Evolutionary conservation across 1,140 invertebrate species (phyloP).

Genomic region (Glossosoma conforme): DNA sequence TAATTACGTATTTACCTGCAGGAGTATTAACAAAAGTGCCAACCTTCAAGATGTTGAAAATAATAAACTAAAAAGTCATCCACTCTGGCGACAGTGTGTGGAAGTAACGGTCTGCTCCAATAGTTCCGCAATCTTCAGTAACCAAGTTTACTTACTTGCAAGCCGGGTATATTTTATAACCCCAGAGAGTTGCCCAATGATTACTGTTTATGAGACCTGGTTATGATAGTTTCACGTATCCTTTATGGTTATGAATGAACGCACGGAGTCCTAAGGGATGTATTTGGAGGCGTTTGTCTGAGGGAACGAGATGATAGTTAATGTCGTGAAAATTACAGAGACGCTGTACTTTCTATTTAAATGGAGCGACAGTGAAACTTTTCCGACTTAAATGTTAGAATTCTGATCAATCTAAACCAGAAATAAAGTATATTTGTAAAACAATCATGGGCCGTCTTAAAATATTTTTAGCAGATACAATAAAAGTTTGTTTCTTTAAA

Average conservation of each 20-base stretch:
- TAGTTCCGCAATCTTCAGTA: conserved; percentile 8
- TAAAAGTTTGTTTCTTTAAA: too few relatives aligned
- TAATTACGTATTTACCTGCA: too few relatives aligned
- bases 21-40: too few relatives aligned
- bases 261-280: conserved; percentile 16
- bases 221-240: conserved; percentile 29
- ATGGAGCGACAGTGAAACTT: too few relatives aligned
- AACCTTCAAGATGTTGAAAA: too few relatives aligned
- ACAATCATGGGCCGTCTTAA: too few relatives aligned
- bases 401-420: too few relatives aligned
- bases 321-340: conserved; percentile 16
- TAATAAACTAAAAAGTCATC: neutral
- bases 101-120: neutral
- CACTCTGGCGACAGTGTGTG: conserved; percentile 1
- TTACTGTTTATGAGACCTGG: conserved; percentile 28
- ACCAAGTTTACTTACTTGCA: conserved; percentile 8
- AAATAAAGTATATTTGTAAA: too few relatives aligned
- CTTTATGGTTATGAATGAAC: conserved; percentile 27
- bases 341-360: too few relatives aligned
- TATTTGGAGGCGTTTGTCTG: conserved; percentile 18
- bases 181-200: conserved; percentile 22
- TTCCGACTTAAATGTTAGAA: too few relatives aligned
- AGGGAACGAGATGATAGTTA: conserved; percentile 5
- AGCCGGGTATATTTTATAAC: conserved; percentile 19
- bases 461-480: too few relatives aligned